phyloP scores from a whole-genome alignment of 2,797 vertebrate genomes.

The Carcharodon carcharias region DNA sequence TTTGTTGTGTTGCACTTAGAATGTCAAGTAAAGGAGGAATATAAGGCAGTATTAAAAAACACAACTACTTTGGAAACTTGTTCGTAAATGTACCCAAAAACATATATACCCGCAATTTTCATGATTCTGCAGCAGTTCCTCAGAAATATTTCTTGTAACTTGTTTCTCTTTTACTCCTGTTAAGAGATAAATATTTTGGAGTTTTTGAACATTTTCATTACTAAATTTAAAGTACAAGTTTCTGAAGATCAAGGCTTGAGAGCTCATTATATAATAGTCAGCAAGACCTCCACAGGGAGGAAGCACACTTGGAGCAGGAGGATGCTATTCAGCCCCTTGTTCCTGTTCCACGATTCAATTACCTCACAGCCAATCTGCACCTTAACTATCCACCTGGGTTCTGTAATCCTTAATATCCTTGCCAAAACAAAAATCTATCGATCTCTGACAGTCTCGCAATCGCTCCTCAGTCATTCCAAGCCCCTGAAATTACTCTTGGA shows the following conservation, averaged over 20 bases:
- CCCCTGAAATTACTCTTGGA: neutral
- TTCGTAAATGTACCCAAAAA: neutral
- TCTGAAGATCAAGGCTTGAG: neutral
- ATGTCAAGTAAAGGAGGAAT: neutral
- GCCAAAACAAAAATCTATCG: neutral
- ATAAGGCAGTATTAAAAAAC: neutral
- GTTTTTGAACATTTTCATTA: neutral
- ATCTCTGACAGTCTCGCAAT: neutral
- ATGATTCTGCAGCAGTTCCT: neutral
- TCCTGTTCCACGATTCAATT: neutral
- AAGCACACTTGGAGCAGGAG: neutral
- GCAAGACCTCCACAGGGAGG: neutral
- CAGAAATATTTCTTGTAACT: conserved; percentile 42
- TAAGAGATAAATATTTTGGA: neutral
- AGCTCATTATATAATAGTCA: neutral
- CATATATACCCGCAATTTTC: neutral
- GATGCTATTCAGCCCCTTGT: neutral
- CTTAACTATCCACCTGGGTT: neutral
- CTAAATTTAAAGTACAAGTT: neutral
- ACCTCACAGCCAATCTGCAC: neutral
- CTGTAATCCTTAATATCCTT: neutral
- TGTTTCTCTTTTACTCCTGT: conserved; percentile 34
- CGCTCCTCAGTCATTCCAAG: neutral
- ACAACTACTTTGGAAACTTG: neutral
- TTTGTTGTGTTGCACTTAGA: neutral